phyloP scores from a whole-genome alignment of 2,797 vertebrate species.

The Eutrigla gurnardus region DNA sequence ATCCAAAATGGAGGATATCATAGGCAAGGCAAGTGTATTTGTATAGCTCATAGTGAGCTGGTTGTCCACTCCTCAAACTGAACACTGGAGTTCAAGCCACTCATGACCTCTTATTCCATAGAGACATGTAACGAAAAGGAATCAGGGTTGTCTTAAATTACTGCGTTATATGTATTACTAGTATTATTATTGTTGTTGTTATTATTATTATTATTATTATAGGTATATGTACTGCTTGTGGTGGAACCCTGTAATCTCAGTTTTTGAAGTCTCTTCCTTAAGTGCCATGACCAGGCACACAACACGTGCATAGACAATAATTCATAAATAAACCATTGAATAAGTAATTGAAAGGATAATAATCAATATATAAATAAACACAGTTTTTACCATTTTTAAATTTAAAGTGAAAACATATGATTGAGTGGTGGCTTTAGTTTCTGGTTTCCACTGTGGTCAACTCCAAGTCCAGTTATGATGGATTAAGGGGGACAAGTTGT shows the following conservation, averaged over 20 bases:
- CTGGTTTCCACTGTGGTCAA: slow-evolving; percentile 7
- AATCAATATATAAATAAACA: background rate
- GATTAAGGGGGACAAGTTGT: slow-evolving; percentile 10
- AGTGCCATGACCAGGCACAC: too few species aligned
- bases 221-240: background rate
- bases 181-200: background rate
- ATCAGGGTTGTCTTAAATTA: background rate
- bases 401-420: slow-evolving; percentile 6
- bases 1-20: background rate
- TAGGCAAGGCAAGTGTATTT: background rate
- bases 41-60: background rate
- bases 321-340: background rate
- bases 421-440: background rate
- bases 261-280: too few species aligned
- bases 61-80: background rate
- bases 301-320: too few species aligned
- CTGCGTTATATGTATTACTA: too few species aligned
- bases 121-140: background rate
- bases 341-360: slow-evolving; percentile 3
- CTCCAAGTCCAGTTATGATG: slow-evolving; percentile 18
- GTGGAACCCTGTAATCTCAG: background rate
- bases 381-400: background rate
- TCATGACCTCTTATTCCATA: background rate
- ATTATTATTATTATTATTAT: background rate
- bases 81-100: background rate